A percentile compares a stretch with the other conserved stretches of the same genome.
These are phyloP conservation scores for Argyrosomus regius DNA, from an alignment of 2,797 vertebrate species.

Conservation along the genomic window DNA sequence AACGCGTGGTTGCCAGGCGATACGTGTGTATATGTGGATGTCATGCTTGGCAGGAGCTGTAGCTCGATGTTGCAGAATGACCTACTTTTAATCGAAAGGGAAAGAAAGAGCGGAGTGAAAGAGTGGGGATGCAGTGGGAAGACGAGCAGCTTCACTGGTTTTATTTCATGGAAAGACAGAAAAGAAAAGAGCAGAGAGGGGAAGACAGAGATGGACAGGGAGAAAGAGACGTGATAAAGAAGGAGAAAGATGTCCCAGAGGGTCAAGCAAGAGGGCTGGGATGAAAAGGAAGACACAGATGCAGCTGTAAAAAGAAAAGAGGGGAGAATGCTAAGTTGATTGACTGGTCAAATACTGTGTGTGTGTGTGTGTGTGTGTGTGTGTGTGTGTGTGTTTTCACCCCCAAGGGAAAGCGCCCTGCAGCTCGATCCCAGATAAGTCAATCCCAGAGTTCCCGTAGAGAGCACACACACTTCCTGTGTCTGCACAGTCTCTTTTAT, in stretches of 20 bases:
- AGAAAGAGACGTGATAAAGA: conserved; percentile 7
- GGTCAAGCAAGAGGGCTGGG: conserved; percentile 6
- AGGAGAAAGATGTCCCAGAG: conserved; percentile 15
- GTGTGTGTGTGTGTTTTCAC: neutral
- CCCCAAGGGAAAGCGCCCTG: conserved; percentile 41
- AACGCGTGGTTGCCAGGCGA: conserved; percentile 67
- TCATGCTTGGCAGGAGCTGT: conserved; percentile 75
- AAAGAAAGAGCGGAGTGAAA: conserved; percentile 34
- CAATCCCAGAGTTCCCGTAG: conserved; percentile 59
- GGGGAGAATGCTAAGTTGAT: conserved; percentile 10
- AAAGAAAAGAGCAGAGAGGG: conserved; percentile 20
- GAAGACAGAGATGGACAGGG: neutral
- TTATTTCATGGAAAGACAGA: neutral
- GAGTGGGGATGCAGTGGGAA: conserved; percentile 12
- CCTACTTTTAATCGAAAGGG: conserved; percentile 80
- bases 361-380: conserved; percentile 37
- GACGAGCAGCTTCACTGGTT: neutral
- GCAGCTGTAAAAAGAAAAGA: neutral
- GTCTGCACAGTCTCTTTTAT: conserved; percentile 47
- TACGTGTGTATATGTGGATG: conserved; percentile 64
- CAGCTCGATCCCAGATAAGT: conserved; percentile 69
- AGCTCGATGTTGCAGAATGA: conserved; percentile 81
- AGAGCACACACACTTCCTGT: conserved; percentile 56
- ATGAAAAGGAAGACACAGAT: conserved; percentile 4
- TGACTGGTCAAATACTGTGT: conserved; percentile 23